phyloP scores from a whole-genome alignment of 92 coral and sea anemone species.

The Actinostola sp. region DNA sequence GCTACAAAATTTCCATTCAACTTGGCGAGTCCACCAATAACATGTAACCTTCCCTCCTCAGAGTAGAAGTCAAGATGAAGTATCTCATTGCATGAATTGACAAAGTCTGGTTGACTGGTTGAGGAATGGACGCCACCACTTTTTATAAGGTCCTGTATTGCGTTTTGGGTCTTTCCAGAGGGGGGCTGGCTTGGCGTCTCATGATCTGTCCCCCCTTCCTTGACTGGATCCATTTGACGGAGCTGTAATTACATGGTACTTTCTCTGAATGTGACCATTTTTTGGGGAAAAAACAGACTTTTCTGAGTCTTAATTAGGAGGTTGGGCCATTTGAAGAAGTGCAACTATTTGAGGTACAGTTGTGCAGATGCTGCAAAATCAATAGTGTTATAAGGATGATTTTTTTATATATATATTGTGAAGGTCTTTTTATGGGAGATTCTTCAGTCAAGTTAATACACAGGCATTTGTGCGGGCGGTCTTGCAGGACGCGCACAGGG shows the following conservation, averaged over 20 bases:
- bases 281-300: not conserved
- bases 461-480: no score
- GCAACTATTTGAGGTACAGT: no score
- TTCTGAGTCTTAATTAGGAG: not conserved
- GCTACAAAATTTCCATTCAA: constrained; percentile 15
- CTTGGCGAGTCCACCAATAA: not conserved
- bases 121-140: constrained; percentile 1
- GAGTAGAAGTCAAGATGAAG: not conserved
- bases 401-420: no score
- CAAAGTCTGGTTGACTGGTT: not conserved
- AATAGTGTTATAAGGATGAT: no score
- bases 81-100: constrained; percentile 10
- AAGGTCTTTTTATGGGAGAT: no score
- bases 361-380: no score
- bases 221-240: no score
- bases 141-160: constrained; percentile 13
- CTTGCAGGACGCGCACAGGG: no score
- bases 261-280: not conserved
- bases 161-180: not conserved
- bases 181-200: constrained; percentile 10
- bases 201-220: no score
- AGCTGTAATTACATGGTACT: no score
- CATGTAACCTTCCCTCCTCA: constrained; percentile 13
- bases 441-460: no score
- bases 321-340: no score